Conservation (phyloP, 2,888 invertebrate genomes). For the Drosophila cognata region DNA sequence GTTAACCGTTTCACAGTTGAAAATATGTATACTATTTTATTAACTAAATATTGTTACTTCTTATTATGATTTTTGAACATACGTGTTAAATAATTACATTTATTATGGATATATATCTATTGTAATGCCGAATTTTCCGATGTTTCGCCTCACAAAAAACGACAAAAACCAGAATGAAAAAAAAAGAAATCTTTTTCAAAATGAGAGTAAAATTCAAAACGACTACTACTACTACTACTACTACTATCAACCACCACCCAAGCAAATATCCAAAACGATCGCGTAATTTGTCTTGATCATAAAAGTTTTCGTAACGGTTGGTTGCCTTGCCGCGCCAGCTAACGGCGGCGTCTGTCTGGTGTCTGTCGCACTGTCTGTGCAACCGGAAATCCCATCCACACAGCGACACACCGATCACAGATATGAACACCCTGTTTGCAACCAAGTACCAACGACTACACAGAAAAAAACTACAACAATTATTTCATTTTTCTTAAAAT, state of each 20-base stretch:
- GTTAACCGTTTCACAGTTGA: constrained; percentile 25
- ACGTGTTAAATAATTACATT: constrained; percentile 54
- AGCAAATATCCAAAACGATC: constrained; percentile 55
- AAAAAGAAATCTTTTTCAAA: constrained; percentile 21
- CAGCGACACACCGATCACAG: constrained; percentile 19
- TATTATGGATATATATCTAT: constrained; percentile 60
- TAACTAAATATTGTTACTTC: constrained; percentile 74
- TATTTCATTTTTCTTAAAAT: constrained; percentile 66
- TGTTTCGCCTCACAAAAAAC: constrained; percentile 85
- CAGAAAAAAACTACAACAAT: constrained; percentile 42
- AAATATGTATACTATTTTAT: constrained; percentile 44
- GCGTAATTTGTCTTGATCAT: constrained; percentile 51
- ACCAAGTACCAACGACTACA: constrained; percentile 36
- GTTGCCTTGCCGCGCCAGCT: constrained; percentile 13
- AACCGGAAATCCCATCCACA: constrained; percentile 18
- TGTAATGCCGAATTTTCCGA: constrained; percentile 86
- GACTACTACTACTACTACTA: constrained; percentile 34
- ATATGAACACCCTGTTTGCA: constrained; percentile 25
- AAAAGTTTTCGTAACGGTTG: constrained; percentile 38
- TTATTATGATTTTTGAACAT: constrained; percentile 73
- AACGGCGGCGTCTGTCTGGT: constrained; percentile 42
- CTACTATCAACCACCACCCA: constrained; percentile 38
- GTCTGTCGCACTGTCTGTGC: constrained; percentile 38
- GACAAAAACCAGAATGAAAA: constrained; percentile 26
- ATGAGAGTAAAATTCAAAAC: constrained; percentile 40